These are phyloP conservation scores for Trachelus stipa DNA, from an alignment of 2,888 invertebrate genomes.

Conservation along the genomic window DNA sequence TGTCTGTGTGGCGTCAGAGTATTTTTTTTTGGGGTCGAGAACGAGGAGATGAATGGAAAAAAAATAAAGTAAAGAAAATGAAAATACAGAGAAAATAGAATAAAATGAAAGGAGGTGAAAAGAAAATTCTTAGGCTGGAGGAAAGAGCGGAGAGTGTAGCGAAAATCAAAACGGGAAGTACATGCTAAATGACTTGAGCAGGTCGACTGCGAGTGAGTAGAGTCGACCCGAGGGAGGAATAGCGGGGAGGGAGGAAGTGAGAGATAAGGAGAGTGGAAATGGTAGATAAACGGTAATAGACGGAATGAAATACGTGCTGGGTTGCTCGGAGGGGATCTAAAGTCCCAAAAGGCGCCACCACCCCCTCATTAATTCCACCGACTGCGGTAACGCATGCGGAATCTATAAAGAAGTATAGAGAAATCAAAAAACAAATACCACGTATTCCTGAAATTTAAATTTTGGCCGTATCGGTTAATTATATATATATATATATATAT, in stretches of 20 bases:
- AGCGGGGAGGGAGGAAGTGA: no score
- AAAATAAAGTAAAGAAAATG: slow-evolving; percentile 48
- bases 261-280: no score
- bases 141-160: slow-evolving; percentile 20
- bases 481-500: no score
- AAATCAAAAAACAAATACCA: slow-evolving; percentile 22
- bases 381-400: slow-evolving; percentile 66
- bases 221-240: no score
- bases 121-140: slow-evolving; percentile 12
- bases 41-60: slow-evolving; percentile 32
- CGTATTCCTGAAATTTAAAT: no score
- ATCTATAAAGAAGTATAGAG: slow-evolving; percentile 66
- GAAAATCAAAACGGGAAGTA: slow-evolving; percentile 12
- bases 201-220: no score
- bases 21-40: slow-evolving; percentile 16
- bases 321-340: background rate
- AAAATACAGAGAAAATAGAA: slow-evolving; percentile 36
- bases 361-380: slow-evolving; percentile 64
- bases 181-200: no score
- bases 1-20: slow-evolving; percentile 50
- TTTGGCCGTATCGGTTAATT: no score
- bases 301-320: slow-evolving; percentile 1
- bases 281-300: background rate
- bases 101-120: slow-evolving; percentile 30
- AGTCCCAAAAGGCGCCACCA: slow-evolving; percentile 50